Evolutionary conservation across 2,888 invertebrate species (phyloP), one percentile per base, ranked within the genome.

Genomic region (Corythucha ciliata): DNA sequence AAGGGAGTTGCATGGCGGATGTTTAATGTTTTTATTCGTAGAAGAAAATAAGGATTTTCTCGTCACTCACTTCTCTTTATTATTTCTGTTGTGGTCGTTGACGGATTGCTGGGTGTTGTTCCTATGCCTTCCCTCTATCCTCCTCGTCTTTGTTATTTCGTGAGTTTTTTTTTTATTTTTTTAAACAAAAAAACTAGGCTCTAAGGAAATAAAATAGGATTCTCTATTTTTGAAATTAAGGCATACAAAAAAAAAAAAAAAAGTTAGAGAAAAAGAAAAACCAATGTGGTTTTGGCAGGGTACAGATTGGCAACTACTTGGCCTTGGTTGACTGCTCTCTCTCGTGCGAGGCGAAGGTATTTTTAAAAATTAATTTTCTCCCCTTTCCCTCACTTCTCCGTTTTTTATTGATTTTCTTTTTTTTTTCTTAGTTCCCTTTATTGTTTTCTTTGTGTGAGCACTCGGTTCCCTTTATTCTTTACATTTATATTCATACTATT

Each of bases 251-350:
- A 33, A 12, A n/a, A 33, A 16, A 27, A 22, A 20, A 36, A 18
- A 3, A 27, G n/a, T 18, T 32, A 14, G 29, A 22, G 2, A n/a
- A 46, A 6, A 18, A 46, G 29, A 20, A 21, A 37, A 14, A 14
- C 22, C 22, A 18, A 46, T 21, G 21, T n/a, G 29, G n/a, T 25
- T 47, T 51, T 51, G 24, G 49, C 54, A 55, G 57, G 54, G 48
- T 54, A 54, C 53, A 54, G 52, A 46, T 40, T 54, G 53, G 54
- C 54, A 37, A 41, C 51, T 18, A 33, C 57, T 40, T 57, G 54
- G 57, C 54, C 57, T n/a, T 57, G 57, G 57, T 54, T 57, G 49
- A 48, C 54, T 33, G 57, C 54, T 39, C 33, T 57, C 36, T 52
- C 49, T 29, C 57, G 54, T 21, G 45, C 57, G n/a, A 44, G 53